phyloP scores from a whole-genome alignment of 1,140 invertebrate species.

The Phenacoccus solenopsis region DNA sequence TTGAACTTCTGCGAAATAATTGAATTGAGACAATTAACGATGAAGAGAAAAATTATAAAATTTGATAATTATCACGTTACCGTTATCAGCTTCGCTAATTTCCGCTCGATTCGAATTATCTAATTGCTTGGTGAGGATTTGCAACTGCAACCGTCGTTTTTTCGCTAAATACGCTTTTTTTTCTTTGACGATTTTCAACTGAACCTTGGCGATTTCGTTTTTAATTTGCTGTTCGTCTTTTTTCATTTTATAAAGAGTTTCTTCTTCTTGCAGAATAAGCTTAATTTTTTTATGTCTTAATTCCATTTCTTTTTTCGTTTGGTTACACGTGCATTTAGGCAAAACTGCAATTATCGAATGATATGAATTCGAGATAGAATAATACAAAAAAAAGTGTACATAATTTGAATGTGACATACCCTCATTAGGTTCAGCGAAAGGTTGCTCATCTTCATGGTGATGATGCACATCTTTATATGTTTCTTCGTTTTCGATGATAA shows the following conservation, averaged over 20 bases:
- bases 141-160: neutral
- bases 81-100: neutral
- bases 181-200: neutral
- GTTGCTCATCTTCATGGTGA: neutral
- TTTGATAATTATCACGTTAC: neutral
- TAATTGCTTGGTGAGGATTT: neutral
- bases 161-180: conserved; percentile 8
- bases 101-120: neutral
- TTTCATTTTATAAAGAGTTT: conserved; percentile 6
- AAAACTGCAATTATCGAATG: neutral
- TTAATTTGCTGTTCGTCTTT: conserved; percentile 7
- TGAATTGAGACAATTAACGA: too few relatives aligned
- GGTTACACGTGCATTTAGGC: neutral
- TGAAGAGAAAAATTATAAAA: neutral
- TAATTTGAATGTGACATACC: neutral
- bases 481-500: neutral
- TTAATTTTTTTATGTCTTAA: neutral
- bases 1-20: neutral
- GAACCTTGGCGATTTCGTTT: conserved; percentile 8
- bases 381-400: neutral
- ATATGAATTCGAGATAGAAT: too few relatives aligned
- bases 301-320: conserved; percentile 16
- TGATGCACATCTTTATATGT: neutral
- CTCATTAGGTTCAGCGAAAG: neutral
- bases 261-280: conserved; percentile 3